Base-by-base conservation (phyloP, 2,888 invertebrate genomes). In the Crioceris asparagi region DNA sequence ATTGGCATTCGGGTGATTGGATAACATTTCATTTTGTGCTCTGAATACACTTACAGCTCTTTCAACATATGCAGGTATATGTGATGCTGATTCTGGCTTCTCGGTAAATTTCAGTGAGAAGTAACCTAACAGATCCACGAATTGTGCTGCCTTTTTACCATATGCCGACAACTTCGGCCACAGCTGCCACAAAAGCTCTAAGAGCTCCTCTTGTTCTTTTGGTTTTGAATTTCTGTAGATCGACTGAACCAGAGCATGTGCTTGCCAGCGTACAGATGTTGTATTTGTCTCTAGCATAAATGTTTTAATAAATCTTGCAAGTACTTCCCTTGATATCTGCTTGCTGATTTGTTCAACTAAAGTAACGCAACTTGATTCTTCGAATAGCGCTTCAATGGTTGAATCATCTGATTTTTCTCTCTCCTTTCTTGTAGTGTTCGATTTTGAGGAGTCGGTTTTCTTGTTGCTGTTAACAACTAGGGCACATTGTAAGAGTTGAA, bases 91-190 rank as follows among this genome's bases (percentile, higher is more conserved):
- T 41, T 79, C 75, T 2, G 79, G 76, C 0, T 80, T 88, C 46
- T 81, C 75, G 2, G 81, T 77, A 1, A 81, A 90, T 60, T 88
- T 88, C 15, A 97, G 71, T 0, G 93, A 88, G 59, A 96, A 88
- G 64, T 90, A 96, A 0, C 96, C 94, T 4, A 97, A 74, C 0
- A 98, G 72, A 62, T 98, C 97, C 0, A 96, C 93, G 66, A 96
- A 96, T 63, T 97, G 96, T 0, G 91, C 85, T 0, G 94, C 93
- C 62, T 94, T 87, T 2, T 88, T 76, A 1, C 97, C 97, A 59
- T 90, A 92, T 38, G 82, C 78, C 2, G 92, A 87, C 37, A 96
- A 68, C 32, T 84, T 69, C 1, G 90, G 87, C 93, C 94, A 96
- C 46, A 96, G 68, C 30, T 79, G 76, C 94, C 94, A 94, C 55